Conservation (phyloP, 1,140 invertebrate species). For the Drosophila kohkoa region DNA sequence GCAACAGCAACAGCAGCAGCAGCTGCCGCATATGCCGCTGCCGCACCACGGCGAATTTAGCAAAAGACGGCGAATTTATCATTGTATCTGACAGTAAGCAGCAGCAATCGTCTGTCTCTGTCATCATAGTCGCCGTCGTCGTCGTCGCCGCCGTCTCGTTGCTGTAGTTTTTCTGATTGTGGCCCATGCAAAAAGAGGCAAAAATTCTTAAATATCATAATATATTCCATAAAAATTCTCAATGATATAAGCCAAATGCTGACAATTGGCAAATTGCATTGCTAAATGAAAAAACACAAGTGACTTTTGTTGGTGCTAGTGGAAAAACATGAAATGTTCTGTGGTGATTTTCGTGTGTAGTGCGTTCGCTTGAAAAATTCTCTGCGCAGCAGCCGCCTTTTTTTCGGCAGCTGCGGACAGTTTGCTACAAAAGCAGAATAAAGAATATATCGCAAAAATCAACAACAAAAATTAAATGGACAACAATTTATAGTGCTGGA, state of each 20-base stretch:
- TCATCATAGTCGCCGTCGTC: conserved; percentile 74
- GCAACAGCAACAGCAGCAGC: conserved; percentile 34
- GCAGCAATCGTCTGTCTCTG: conserved; percentile 67
- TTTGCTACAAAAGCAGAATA: conserved; percentile 30
- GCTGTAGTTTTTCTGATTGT: conserved; percentile 80
- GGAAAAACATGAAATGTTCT: conserved; percentile 41
- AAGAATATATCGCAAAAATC: conserved; percentile 7
- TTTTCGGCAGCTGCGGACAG: conserved; percentile 53
- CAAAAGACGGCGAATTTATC: conserved; percentile 41
- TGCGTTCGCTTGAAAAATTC: conserved; percentile 60
- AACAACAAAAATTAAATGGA: conserved; percentile 9
- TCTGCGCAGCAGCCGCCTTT: conserved; percentile 81
- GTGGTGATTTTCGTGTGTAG: conserved; percentile 34
- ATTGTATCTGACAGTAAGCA: conserved; percentile 50
- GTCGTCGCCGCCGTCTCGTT: conserved; percentile 70
- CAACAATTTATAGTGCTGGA: neutral
- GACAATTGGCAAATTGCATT: neutral
- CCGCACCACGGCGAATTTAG: conserved; percentile 52
- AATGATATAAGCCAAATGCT: conserved; percentile 42
- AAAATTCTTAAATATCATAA: conserved; percentile 50
- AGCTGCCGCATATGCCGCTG: conserved; percentile 53
- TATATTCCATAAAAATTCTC: conserved; percentile 43
- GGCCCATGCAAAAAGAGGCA: conserved; percentile 75
- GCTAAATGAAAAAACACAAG: conserved; percentile 9
- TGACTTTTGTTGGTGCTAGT: neutral